These are phyloP conservation scores for Aix galericulata DNA, from an alignment of 2,113 vertebrate genomes.

Conservation along the genomic window DNA sequence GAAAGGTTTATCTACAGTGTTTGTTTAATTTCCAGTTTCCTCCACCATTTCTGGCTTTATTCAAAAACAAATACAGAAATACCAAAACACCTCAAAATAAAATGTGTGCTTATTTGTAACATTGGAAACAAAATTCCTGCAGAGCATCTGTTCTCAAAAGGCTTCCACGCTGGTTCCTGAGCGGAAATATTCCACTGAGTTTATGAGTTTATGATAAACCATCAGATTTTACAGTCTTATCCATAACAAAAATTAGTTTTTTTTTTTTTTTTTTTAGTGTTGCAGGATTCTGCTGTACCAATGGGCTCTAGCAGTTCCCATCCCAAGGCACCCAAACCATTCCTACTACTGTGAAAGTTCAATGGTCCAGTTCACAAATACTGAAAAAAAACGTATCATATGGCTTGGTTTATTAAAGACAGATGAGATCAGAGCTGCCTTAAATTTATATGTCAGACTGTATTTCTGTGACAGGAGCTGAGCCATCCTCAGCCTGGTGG, in stretches of 20 bases:
- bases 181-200: not conserved
- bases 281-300: not conserved
- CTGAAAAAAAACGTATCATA: not conserved
- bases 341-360: rapidly evolving
- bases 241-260: not conserved
- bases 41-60: not conserved
- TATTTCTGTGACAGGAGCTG: not conserved
- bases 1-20: not conserved
- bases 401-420: not conserved
- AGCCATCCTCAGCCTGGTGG: not conserved
- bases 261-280: too few relatives aligned
- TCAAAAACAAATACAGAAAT: not conserved
- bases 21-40: not conserved
- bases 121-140: not conserved
- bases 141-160: not conserved
- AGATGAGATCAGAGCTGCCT: not conserved
- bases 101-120: not conserved
- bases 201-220: not conserved
- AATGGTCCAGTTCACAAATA: not conserved
- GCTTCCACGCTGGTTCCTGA: not conserved
- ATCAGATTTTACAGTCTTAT: not conserved
- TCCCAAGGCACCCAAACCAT: not conserved
- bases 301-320: not conserved
- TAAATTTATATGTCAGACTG: not conserved
- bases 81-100: not conserved